phyloP scores from a whole-genome alignment of 2,888 invertebrate species.

The Drosophila fungiperda region DNA sequence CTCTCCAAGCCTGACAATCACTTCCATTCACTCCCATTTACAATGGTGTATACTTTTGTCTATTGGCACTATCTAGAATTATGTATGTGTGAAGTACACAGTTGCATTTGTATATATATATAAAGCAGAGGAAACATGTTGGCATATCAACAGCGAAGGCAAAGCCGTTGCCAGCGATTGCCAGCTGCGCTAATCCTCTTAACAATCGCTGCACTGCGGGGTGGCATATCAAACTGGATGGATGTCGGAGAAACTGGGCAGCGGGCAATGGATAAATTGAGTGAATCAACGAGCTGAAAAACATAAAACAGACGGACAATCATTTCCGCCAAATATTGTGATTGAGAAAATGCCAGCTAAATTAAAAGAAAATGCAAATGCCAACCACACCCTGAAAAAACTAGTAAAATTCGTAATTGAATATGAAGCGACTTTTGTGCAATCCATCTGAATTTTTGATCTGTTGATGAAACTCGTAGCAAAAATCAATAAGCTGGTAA shows the following conservation, averaged over 20 bases:
- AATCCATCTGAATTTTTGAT: not conserved
- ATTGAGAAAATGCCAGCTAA: constrained; percentile 37
- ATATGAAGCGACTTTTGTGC: constrained; percentile 5
- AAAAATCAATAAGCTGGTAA: constrained; percentile 35
- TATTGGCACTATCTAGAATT: constrained; percentile 8
- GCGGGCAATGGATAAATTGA: not conserved
- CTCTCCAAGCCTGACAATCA: not conserved
- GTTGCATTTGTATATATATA: not conserved
- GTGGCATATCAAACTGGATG: constrained; percentile 29
- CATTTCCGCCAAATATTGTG: constrained; percentile 45
- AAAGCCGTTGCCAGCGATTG: constrained; percentile 36
- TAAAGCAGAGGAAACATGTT: not conserved
- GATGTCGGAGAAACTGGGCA: constrained; percentile 11
- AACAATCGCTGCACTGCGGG: constrained; percentile 40
- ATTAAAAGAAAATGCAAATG: constrained; percentile 66
- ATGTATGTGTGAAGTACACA: not conserved
- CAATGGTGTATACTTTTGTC: not conserved
- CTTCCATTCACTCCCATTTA: not conserved
- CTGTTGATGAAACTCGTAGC: not conserved
- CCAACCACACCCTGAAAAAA: not conserved
- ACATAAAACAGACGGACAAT: constrained; percentile 19
- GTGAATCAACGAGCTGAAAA: constrained; percentile 12
- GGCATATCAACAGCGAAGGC: constrained; percentile 30
- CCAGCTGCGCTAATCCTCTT: constrained; percentile 66
- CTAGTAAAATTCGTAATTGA: constrained; percentile 29